Evolutionary conservation across 2,888 invertebrate genomes (phyloP).

Genomic region (Aleiodes leptofemur): DNA sequence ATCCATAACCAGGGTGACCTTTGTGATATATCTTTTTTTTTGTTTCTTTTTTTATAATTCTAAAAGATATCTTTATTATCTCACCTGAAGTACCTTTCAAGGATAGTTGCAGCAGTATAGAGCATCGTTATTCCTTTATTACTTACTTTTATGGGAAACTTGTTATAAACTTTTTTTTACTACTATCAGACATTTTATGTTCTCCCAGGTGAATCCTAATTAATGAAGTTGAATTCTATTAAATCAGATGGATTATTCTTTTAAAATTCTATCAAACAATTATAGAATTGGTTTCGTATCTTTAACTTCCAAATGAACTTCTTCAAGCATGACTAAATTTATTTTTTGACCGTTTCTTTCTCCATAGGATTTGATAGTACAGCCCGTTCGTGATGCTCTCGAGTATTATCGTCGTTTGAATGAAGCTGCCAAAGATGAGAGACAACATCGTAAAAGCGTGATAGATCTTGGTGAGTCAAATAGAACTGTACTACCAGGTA

Average conservation of each 20-base stretch:
- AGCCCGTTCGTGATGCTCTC: slow-evolving; percentile 80
- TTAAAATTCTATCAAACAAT: too few species aligned
- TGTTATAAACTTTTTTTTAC: slow-evolving; percentile 1
- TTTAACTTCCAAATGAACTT: background rate
- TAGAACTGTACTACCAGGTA: slow-evolving; percentile 51
- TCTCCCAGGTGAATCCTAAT: background rate
- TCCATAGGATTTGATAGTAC: slow-evolving; percentile 79
- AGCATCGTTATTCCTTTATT: too few species aligned
- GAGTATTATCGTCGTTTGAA: slow-evolving; percentile 81
- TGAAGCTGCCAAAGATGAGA: slow-evolving; percentile 80
- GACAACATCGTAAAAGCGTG: slow-evolving; percentile 79
- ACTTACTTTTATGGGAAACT: too few species aligned
- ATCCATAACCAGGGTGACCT: too few species aligned
- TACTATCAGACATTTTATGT: background rate
- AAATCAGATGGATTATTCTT: too few species aligned
- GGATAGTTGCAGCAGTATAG: too few species aligned
- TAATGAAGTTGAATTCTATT: too few species aligned
- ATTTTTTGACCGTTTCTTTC: background rate
- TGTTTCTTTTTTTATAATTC: background rate
- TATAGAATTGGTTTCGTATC: too few species aligned
- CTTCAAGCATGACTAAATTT: background rate
- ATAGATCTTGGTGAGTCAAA: slow-evolving; percentile 68
- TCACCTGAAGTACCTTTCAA: too few species aligned
- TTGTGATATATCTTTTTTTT: background rate
- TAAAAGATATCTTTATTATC: background rate